These are phyloP conservation scores for Siniperca chuatsi DNA, from an alignment of 2,113 vertebrate species.

Conservation along the genomic window DNA sequence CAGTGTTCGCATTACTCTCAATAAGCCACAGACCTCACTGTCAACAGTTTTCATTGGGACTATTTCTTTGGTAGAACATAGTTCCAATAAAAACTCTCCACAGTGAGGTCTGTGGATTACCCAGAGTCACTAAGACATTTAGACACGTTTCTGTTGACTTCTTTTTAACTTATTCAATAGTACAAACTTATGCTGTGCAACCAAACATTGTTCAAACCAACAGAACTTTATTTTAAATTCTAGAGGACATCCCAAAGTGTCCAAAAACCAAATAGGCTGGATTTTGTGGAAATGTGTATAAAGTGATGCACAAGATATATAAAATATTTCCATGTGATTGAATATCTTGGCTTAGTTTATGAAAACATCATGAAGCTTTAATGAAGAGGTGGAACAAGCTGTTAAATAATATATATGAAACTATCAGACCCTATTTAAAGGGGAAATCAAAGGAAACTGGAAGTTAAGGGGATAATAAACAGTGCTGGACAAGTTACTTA, in stretches of 20 bases:
- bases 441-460: not conserved
- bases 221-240: slow-evolving; percentile 1
- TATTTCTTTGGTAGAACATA: slow-evolving; percentile 27
- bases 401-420: not conserved
- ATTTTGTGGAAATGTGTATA: not conserved
- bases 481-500: no score
- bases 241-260: not conserved
- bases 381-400: not conserved
- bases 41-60: slow-evolving; percentile 52
- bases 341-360: not conserved
- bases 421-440: not conserved
- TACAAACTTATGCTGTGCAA: slow-evolving; percentile 17
- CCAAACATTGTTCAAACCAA: slow-evolving; percentile 18
- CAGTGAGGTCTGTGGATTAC: slow-evolving; percentile 25
- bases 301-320: slow-evolving; percentile 2
- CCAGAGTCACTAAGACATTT: slow-evolving; percentile 18
- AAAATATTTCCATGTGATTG: slow-evolving; percentile 6
- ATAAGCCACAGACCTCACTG: slow-evolving; percentile 49
- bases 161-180: slow-evolving; percentile 7
- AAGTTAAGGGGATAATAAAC: not conserved
- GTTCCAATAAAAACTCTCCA: slow-evolving; percentile 63
- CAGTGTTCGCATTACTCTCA: slow-evolving; percentile 39
- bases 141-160: slow-evolving; percentile 14
- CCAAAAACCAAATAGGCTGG: not conserved
- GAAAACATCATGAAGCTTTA: not conserved